phyloP scores from a whole-genome alignment of 2,113 vertebrate genomes.

The Alaudala cheleensis region DNA sequence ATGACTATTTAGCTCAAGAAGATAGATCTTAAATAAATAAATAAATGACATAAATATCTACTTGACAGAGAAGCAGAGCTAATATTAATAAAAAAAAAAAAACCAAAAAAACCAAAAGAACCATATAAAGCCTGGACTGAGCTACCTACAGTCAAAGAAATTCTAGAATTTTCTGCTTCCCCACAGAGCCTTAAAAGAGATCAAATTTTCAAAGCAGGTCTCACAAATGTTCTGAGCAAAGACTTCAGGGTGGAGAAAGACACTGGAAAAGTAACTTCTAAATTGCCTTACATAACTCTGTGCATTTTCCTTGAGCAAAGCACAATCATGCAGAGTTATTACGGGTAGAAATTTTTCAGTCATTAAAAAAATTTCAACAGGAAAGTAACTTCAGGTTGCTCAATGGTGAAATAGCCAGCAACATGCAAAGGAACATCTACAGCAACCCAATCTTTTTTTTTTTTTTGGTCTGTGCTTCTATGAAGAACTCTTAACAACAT shows the following conservation, averaged over 20 bases:
- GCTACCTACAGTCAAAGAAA: background rate
- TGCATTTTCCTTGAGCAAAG: background rate
- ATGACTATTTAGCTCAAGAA: background rate
- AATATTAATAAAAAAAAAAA: background rate
- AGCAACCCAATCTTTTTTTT: background rate
- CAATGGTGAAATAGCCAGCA: background rate
- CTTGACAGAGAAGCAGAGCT: background rate
- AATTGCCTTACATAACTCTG: background rate
- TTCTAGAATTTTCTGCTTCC: background rate
- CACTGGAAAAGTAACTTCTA: background rate
- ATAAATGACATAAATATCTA: background rate
- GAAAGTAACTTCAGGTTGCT: background rate
- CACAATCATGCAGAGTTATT: background rate
- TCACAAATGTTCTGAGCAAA: background rate
- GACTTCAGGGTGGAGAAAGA: background rate
- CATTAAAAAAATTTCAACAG: background rate
- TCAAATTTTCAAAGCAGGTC: background rate
- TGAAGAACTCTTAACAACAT: background rate
- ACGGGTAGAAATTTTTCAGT: background rate
- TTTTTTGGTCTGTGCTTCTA: background rate
- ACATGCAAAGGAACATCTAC: background rate
- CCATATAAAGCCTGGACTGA: background rate
- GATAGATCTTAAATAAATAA: background rate
- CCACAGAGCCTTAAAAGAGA: background rate
- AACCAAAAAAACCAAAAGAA: background rate